Percentiles rank a stretch among this genome's conserved stretches.
Conservation (phyloP, 2,797 vertebrate species). For the Squalus acanthias region DNA sequence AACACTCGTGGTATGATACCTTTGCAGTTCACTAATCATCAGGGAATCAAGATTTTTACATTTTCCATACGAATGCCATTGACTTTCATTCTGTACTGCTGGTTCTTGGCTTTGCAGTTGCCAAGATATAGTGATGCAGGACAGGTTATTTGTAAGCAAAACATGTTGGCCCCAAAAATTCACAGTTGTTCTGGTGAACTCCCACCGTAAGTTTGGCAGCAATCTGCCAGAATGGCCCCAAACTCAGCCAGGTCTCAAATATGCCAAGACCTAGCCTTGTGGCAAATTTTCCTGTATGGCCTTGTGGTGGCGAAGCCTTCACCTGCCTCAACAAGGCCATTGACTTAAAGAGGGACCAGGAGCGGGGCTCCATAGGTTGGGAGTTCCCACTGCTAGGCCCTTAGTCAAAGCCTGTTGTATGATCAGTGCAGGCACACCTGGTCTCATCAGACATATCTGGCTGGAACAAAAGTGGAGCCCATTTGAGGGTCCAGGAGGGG, state of each 20-base stretch:
- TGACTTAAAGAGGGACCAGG: background rate
- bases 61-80: background rate
- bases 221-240: background rate
- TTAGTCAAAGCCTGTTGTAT: background rate
- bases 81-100: background rate
- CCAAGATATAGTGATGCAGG: background rate
- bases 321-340: background rate
- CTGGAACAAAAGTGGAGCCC: background rate
- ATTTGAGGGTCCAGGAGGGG: background rate
- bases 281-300: background rate
- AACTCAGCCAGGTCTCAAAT: background rate
- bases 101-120: background rate
- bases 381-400: background rate
- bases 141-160: background rate
- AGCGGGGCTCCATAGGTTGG: background rate
- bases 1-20: background rate
- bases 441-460: background rate
- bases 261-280: background rate
- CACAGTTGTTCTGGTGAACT: background rate
- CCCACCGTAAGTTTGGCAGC: background rate
- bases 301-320: background rate
- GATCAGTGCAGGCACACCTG: background rate
- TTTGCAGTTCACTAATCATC: background rate
- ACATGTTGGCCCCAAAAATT: background rate
- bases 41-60: background rate